Conservation (phyloP, 2,113 vertebrate species). For the Ctenomys sociabilis region DNA sequence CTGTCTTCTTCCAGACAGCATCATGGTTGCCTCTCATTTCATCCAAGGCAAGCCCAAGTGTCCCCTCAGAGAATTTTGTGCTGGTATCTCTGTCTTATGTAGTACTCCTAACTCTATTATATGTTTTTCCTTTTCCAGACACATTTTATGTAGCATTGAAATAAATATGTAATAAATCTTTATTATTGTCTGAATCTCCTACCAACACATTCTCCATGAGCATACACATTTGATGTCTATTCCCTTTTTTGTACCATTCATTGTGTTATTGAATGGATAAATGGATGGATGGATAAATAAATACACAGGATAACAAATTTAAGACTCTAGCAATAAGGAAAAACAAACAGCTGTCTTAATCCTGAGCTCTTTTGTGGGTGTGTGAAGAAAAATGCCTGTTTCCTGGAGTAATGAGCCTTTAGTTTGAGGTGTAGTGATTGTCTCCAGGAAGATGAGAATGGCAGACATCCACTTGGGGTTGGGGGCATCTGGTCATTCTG, state of each 20-base stretch:
- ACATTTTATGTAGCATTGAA: background rate
- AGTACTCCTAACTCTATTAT: background rate
- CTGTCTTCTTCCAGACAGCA: background rate
- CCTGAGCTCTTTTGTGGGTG: background rate
- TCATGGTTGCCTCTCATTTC: background rate
- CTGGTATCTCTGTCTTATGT: background rate
- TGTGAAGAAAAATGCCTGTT: background rate
- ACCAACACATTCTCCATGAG: background rate
- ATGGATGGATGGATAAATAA: background rate
- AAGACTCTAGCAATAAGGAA: conserved; percentile 26
- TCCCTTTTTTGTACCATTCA: background rate
- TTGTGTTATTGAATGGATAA: background rate
- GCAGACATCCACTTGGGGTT: background rate
- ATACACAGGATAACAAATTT: conserved; percentile 17
- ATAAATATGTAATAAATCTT: background rate
- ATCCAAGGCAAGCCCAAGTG: background rate
- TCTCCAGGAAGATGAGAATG: background rate
- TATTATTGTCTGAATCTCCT: background rate
- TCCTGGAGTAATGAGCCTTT: background rate
- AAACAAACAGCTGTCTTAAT: conserved; percentile 21
- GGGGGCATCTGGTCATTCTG: background rate
- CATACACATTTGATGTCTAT: background rate
- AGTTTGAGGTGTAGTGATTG: background rate
- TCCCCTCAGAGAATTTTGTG: background rate
- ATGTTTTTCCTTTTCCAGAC: background rate